A percentile compares a stretch with the other conserved stretches of the same genome.
These are phyloP conservation scores for Adelphocoris suturalis DNA, from an alignment of 2,888 invertebrate genomes.

Conservation along the genomic window DNA sequence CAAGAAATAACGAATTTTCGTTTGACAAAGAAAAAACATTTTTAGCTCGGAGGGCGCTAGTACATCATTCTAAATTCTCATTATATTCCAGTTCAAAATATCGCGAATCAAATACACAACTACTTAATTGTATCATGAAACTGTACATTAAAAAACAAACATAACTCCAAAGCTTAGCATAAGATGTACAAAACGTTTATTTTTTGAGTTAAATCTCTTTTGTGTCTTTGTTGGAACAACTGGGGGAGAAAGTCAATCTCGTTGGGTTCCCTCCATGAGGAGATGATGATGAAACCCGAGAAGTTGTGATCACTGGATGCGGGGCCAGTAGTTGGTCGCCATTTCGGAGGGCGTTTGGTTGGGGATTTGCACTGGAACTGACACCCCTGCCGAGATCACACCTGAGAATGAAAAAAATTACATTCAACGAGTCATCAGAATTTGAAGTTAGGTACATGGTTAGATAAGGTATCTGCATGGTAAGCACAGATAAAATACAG, in stretches of 20 bases:
- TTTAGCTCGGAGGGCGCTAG: slow-evolving; percentile 39
- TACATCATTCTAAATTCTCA: background rate
- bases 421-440: background rate
- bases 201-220: background rate
- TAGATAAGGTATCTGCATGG: too few relatives aligned
- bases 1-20: slow-evolving; percentile 17
- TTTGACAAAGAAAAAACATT: slow-evolving; percentile 5
- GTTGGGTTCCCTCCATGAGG: slow-evolving; percentile 80
- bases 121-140: slow-evolving; percentile 38
- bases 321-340: slow-evolving; percentile 89
- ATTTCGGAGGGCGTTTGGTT: slow-evolving; percentile 86
- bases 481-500: too few relatives aligned
- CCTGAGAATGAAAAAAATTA: slow-evolving; percentile 81
- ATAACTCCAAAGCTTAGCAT: slow-evolving; percentile 8
- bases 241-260: slow-evolving; percentile 57
- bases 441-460: too few relatives aligned
- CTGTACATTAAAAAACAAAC: slow-evolving; percentile 31
- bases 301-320: slow-evolving; percentile 95
- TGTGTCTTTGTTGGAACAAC: background rate
- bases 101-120: slow-evolving; percentile 41
- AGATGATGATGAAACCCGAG: slow-evolving; percentile 90
- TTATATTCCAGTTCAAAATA: slow-evolving; percentile 40
- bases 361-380: slow-evolving; percentile 94
- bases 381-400: slow-evolving; percentile 94
- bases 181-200: background rate